Evolutionary conservation across 2,113 vertebrate species (phyloP).

Genomic region (Perca fluviatilis): DNA sequence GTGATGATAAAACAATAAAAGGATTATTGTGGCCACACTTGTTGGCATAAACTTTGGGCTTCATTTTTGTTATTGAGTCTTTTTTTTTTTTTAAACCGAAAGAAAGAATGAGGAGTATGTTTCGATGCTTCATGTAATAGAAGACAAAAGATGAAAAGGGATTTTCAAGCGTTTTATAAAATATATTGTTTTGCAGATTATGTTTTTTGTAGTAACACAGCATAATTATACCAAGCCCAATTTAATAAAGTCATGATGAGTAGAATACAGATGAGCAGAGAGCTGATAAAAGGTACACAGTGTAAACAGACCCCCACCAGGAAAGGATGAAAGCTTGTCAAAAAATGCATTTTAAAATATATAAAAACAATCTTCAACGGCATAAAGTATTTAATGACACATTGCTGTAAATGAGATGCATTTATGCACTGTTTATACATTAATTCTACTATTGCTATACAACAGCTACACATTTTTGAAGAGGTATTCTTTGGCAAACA

Average conservation of each 20-base stretch:
- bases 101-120: background rate
- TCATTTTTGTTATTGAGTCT: background rate
- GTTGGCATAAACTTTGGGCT: background rate
- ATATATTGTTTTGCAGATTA: background rate
- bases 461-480: background rate
- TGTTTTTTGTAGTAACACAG: background rate
- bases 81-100: background rate
- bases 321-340: background rate
- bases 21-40: background rate
- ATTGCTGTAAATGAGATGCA: background rate
- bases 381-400: background rate
- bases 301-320: background rate
- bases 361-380: background rate
- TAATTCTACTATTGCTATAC: background rate
- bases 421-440: background rate
- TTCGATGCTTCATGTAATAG: background rate
- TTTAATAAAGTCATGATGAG: background rate
- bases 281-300: constrained; percentile 1
- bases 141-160: background rate
- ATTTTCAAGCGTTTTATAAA: background rate
- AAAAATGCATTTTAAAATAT: background rate
- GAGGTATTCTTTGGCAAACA: background rate
- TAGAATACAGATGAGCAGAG: background rate
- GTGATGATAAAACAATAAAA: constrained; percentile 9
- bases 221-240: background rate